phyloP scores from a whole-genome alignment of 2,888 invertebrate species.

The Caenorhabditis drosophilae region DNA sequence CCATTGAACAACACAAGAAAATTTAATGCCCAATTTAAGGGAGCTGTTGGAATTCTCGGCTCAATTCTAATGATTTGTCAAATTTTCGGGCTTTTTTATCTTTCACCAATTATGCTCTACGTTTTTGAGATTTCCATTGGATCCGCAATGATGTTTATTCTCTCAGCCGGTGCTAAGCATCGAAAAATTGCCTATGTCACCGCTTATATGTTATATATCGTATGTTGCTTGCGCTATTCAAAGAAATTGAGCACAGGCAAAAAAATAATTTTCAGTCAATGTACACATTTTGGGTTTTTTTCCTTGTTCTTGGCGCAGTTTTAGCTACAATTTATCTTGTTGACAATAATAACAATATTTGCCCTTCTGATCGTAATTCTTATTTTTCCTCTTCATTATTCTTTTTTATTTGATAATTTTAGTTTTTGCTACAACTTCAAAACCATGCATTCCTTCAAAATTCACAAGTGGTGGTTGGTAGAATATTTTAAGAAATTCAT shows the following conservation, averaged over 20 bases:
- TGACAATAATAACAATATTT: slow-evolving; percentile 22
- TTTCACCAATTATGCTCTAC: slow-evolving; percentile 32
- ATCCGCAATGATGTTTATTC: slow-evolving; percentile 35
- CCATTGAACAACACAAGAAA: no score
- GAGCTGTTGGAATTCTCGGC: slow-evolving; percentile 32
- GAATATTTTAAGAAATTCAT: no score
- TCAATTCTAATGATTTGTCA: slow-evolving; percentile 38
- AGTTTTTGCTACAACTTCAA: slow-evolving; percentile 5
- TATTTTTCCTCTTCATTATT: no score
- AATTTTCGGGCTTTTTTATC: slow-evolving; percentile 31
- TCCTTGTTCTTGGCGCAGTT: slow-evolving; percentile 29
- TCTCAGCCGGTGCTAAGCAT: slow-evolving; percentile 34
- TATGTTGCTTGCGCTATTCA: slow-evolving; percentile 14
- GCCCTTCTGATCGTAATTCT: no score
- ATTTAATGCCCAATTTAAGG: no score
- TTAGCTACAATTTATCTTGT: slow-evolving; percentile 20
- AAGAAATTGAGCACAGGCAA: no score
- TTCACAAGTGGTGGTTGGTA: slow-evolving; percentile 19
- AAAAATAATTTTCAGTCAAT: slow-evolving; percentile 26
- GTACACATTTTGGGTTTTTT: slow-evolving; percentile 43
- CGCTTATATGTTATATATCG: slow-evolving; percentile 36
- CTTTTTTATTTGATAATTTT: no score
- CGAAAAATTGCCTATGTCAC: slow-evolving; percentile 34
- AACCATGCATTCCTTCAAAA: slow-evolving; percentile 8
- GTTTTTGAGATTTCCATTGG: slow-evolving; percentile 36